phyloP scores from a whole-genome alignment of 1,140 invertebrate genomes.

The Ladona fulva region DNA sequence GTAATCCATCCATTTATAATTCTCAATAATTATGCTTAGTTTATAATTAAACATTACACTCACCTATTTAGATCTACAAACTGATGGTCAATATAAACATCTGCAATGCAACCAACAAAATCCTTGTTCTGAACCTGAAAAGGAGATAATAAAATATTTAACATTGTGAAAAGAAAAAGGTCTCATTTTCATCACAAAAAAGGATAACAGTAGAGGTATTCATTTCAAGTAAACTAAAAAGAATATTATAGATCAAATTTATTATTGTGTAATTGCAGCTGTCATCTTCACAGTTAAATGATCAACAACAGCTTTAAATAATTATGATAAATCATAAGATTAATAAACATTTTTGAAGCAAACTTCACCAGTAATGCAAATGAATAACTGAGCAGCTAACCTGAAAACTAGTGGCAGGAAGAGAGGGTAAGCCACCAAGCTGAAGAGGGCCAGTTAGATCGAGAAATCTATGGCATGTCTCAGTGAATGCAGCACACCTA shows the following conservation, averaged over 20 bases:
- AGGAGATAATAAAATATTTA: not conserved
- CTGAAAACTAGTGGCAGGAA: conserved; percentile 63
- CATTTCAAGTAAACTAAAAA: too few species aligned
- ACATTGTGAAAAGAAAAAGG: too few species aligned
- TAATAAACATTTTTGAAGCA: too few species aligned
- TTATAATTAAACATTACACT: conserved; percentile 23
- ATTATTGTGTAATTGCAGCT: too few species aligned
- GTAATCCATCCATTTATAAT: too few species aligned
- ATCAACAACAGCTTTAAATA: too few species aligned
- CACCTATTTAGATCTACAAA: conserved; percentile 81
- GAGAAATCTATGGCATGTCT: conserved; percentile 89
- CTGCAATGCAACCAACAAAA: conserved; percentile 85
- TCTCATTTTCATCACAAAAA: too few species aligned
- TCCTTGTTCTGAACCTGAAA: conserved; percentile 58
- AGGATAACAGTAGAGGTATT: too few species aligned
- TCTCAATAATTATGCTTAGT: too few species aligned
- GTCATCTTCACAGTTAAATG: too few species aligned
- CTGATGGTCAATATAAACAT: conserved; percentile 78
- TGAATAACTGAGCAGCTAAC: conserved; percentile 24
- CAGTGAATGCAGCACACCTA: conserved; percentile 73
- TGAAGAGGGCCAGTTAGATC: conserved; percentile 93
- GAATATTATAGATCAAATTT: too few species aligned
- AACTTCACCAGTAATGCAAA: not conserved
- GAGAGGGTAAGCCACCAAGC: conserved; percentile 81
- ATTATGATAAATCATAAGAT: too few species aligned